phyloP scores from a whole-genome alignment of 2,888 invertebrate genomes.

The Abrostola triplasia region DNA sequence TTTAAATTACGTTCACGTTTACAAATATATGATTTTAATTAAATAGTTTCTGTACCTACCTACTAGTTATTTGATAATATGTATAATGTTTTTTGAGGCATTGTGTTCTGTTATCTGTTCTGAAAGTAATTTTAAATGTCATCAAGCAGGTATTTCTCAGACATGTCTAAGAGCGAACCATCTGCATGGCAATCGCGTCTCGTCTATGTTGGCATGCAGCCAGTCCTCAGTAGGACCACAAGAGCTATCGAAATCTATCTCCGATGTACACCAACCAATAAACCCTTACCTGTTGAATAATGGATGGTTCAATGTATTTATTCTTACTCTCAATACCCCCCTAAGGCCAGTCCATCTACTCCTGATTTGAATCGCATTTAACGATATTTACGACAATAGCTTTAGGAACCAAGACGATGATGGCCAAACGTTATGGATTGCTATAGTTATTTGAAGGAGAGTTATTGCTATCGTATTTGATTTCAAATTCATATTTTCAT shows the following conservation, averaged over 20 bases:
- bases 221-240: slow-evolving; percentile 52
- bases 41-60: slow-evolving; percentile 5
- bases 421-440: slow-evolving; percentile 52
- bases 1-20: too few relatives aligned
- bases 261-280: slow-evolving; percentile 60
- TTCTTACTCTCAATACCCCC: slow-evolving; percentile 48
- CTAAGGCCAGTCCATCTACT: slow-evolving; percentile 45
- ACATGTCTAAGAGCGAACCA: slow-evolving; percentile 29
- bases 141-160: slow-evolving; percentile 23
- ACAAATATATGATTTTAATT: slow-evolving; percentile 9
- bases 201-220: slow-evolving; percentile 60
- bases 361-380: slow-evolving; percentile 67
- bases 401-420: slow-evolving; percentile 32
- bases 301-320: slow-evolving; percentile 62
- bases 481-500: background rate
- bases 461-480: slow-evolving; percentile 1
- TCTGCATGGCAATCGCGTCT: slow-evolving; percentile 35
- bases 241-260: slow-evolving; percentile 66
- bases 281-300: slow-evolving; percentile 78
- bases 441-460: slow-evolving; percentile 20
- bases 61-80: background rate
- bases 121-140: slow-evolving; percentile 25
- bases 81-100: too few relatives aligned
- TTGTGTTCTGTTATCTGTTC: slow-evolving; percentile 8
- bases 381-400: slow-evolving; percentile 65